phyloP scores from a whole-genome alignment of 2,113 vertebrate species.

The Thinocorus orbignyianus region DNA sequence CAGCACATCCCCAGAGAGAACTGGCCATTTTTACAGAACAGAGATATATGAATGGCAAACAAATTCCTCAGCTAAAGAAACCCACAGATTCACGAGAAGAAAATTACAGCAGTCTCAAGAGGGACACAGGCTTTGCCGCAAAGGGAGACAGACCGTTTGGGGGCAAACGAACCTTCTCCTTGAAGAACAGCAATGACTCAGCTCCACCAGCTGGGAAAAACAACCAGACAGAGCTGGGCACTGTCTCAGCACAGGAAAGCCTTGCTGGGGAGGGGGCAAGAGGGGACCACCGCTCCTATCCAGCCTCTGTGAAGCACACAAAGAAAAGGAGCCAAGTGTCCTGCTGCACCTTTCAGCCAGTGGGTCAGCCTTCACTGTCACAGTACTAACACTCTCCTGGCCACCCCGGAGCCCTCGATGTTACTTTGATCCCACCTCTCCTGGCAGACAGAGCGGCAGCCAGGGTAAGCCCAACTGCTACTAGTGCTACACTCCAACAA shows the following conservation, averaged over 20 bases:
- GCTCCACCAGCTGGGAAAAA: not conserved
- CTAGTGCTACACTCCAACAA: not conserved
- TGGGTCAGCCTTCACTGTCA: not conserved
- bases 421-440: not conserved
- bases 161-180: not conserved
- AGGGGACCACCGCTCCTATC: fast-evolving
- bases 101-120: not conserved
- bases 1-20: not conserved
- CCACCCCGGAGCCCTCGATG: not conserved
- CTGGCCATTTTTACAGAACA: not conserved
- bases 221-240: fast-evolving
- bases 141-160: not conserved
- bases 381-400: not conserved
- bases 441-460: not conserved
- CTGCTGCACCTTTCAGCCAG: not conserved
- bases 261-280: not conserved
- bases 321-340: not conserved
- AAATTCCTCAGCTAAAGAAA: not conserved
- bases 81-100: not conserved
- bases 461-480: not conserved
- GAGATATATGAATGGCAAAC: not conserved
- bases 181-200: constrained; percentile 6
- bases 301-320: not conserved
- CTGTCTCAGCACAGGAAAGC: not conserved
- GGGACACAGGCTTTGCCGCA: fast-evolving